A percentile compares a stretch with the other conserved stretches of the same genome.
Conservation (phyloP, 2,888 invertebrate species). For the Ornithoptera alexandrae region DNA sequence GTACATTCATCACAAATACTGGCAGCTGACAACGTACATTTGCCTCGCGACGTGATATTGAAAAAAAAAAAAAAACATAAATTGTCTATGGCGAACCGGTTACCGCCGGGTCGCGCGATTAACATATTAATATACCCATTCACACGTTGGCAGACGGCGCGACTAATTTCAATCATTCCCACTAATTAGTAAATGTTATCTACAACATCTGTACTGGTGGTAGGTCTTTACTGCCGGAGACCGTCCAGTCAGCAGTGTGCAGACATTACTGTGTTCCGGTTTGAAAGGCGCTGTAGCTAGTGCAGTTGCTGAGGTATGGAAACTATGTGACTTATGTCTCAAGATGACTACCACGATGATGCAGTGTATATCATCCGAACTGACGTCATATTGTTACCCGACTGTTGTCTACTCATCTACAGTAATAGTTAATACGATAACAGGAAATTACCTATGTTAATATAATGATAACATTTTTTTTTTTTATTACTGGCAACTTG, state of each 20-base stretch:
- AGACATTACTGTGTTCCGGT: not conserved
- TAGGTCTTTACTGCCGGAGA: too few species aligned
- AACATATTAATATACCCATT: constrained; percentile 26
- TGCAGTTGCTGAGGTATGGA: too few species aligned
- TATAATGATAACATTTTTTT: too few species aligned
- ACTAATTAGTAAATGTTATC: constrained; percentile 11
- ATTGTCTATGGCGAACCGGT: constrained; percentile 6
- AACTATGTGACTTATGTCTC: too few species aligned
- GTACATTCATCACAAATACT: not conserved
- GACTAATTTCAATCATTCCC: constrained; percentile 19
- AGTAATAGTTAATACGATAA: too few species aligned
- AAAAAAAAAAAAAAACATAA: not conserved
- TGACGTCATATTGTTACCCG: too few species aligned
- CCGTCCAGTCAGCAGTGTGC: too few species aligned
- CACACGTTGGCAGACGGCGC: constrained; percentile 18
- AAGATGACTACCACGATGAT: too few species aligned
- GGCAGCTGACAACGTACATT: constrained; percentile 18
- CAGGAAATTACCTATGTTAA: too few species aligned
- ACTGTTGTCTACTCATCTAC: too few species aligned
- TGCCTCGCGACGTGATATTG: constrained; percentile 2
- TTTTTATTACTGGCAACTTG: too few species aligned
- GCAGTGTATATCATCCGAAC: too few species aligned
- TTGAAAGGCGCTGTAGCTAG: not conserved
- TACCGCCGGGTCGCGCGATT: constrained; percentile 10
- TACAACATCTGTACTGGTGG: not conserved